These are phyloP conservation scores for Callipepla californica DNA, from an alignment of 2,113 vertebrate genomes.

Conservation along the genomic window DNA sequence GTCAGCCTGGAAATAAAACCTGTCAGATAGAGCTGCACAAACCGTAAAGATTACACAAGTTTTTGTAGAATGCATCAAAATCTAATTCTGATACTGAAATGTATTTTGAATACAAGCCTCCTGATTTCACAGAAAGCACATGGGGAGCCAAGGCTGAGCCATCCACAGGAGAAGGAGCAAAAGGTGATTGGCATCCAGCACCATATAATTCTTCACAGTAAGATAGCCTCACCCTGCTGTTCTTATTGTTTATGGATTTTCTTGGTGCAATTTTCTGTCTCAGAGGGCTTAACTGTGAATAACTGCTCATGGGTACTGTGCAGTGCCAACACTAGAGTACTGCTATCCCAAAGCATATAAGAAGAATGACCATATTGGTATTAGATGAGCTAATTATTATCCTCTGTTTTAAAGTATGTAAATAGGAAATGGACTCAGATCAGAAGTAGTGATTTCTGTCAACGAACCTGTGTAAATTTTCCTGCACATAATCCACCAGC, in stretches of 20 bases:
- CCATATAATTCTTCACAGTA: neutral
- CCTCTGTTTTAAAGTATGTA: neutral
- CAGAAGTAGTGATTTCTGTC: neutral
- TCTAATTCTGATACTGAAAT: neutral
- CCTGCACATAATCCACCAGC: neutral
- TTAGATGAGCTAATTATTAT: neutral
- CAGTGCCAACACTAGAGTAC: neutral
- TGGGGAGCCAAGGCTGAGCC: neutral
- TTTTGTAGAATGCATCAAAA: neutral
- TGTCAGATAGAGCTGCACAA: neutral
- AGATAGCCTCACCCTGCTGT: constrained; percentile 5
- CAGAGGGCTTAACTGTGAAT: constrained; percentile 1
- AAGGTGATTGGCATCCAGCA: neutral
- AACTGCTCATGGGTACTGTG: neutral
- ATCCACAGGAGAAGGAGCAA: neutral
- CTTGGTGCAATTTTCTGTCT: constrained; percentile 42
- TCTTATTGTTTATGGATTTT: constrained; percentile 30
- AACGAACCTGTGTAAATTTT: neutral
- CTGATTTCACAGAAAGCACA: neutral
- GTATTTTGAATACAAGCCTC: neutral
- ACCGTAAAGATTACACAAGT: neutral
- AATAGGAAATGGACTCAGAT: neutral
- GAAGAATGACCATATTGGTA: neutral
- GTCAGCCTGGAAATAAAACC: neutral
- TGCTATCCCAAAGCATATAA: neutral